Percentiles rank a stretch among this genome's conserved stretches.
phyloP scores from a whole-genome alignment of 2,888 invertebrate species.

The Gymnocheta viridis region DNA sequence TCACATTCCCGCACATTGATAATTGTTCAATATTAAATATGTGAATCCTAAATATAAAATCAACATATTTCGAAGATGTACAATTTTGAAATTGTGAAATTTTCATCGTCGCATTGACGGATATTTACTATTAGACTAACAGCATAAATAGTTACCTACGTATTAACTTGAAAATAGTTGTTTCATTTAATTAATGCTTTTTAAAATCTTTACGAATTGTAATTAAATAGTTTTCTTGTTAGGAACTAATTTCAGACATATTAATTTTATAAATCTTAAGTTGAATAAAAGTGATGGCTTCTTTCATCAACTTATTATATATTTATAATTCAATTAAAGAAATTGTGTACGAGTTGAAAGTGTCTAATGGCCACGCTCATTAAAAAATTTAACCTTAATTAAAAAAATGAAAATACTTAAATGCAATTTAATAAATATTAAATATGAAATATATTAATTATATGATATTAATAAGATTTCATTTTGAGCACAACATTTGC shows the following conservation, averaged over 20 bases:
- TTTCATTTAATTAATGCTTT: not conserved
- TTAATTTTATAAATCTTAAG: too few species aligned
- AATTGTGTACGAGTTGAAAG: not conserved
- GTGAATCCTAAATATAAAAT: too few species aligned
- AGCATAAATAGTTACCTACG: not conserved
- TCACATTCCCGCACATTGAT: too few species aligned
- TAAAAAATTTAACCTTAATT: constrained; percentile 12
- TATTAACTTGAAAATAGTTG: not conserved
- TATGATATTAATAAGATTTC: not conserved
- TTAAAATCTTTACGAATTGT: not conserved
- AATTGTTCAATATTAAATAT: too few species aligned
- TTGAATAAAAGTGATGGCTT: too few species aligned
- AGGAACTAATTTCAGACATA: too few species aligned
- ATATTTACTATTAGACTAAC: not conserved
- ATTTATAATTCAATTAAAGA: not conserved
- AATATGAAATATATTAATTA: not conserved
- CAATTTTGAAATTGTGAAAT: too few species aligned
- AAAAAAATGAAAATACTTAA: not conserved
- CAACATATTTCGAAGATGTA: too few species aligned
- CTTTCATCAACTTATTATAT: too few species aligned
- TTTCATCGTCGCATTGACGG: too few species aligned
- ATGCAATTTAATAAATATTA: constrained; percentile 2
- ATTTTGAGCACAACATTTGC: not conserved
- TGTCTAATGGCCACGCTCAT: not conserved
- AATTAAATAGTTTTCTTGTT: too few species aligned